Evolutionary conservation across 1,140 invertebrate species (phyloP), one percentile per base, ranked within the genome.

Genomic region (Penaeus chinensis): DNA sequence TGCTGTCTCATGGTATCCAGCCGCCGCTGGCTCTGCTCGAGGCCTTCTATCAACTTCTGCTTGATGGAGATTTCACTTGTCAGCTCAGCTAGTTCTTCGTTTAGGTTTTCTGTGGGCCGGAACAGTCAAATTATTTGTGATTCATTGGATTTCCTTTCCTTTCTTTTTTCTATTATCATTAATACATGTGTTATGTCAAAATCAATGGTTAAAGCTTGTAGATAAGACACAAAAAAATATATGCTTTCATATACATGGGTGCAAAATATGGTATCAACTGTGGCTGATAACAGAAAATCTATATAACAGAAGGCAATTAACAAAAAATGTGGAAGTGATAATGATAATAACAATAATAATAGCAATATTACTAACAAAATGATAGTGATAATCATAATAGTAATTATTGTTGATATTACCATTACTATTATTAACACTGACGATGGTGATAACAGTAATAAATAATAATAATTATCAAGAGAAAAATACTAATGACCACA

Each of bases 1-100:
- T 99, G 96, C 87, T 95, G 94, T 80, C 95, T 95, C 94, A 99
- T 95, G 0, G 95, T 95, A 62, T 96, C 94, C 88, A 99, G 93
- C 76, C 97, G 93, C 76, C 95, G 94, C 91, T 99, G 97, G 19
- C 96, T 97, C 32, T 95, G 92, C 92, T 99, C 98, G 81, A 99
- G 92, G 91, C 99, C 97, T 91, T 99, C 97, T 88, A 99, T 98
- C 24, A 99, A 93, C 79, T 96, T 95, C 90, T 98, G 96, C 92
- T 98, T 98, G 66, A 97, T 95, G 90, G 96, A 96, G 83, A 99
- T 98, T 91, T 98, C 96, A 76, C 96, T 96, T 10, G 96, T 98
- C 22, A 99, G 92, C 8, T 95, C 95, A 32, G 96, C 96, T 71
- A 98, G 92, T 92, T 98, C 96, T 82, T 91, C 91, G 78, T 90